Evolutionary conservation across 2,888 invertebrate species (phyloP).

Genomic region (Fragum whitleyi): DNA sequence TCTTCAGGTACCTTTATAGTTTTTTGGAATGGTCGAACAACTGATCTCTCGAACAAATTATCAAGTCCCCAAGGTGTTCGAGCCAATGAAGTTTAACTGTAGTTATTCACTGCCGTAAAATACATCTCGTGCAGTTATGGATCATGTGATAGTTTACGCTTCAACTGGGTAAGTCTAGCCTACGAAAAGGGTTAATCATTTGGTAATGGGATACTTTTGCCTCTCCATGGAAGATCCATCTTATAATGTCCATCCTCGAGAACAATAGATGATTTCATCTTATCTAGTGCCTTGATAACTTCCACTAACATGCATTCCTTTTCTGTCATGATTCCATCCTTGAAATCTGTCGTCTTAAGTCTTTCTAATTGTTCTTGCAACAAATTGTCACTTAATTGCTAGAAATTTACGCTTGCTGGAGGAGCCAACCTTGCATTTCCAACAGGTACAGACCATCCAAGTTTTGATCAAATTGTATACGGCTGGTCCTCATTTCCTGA

Average conservation of each 20-base stretch:
- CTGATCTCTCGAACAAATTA: no score
- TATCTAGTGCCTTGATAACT: conserved; percentile 14
- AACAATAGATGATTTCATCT: conserved; percentile 28
- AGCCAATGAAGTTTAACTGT: no score
- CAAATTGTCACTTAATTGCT: no score
- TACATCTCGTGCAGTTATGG: conserved; percentile 32
- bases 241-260: conserved; percentile 38
- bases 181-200: conserved; percentile 29
- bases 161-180: conserved; percentile 28
- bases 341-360: conserved; percentile 33
- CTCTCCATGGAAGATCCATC: no score
- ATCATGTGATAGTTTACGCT: conserved; percentile 37
- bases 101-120: conserved; percentile 27
- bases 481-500: conserved; percentile 21
- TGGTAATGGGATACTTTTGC: conserved; percentile 18
- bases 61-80: no score
- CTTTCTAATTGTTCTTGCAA: conserved; percentile 34
- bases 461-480: conserved; percentile 20
- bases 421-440: background rate
- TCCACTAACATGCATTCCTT: no score
- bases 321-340: no score
- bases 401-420: background rate
- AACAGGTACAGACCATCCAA: conserved; percentile 30
- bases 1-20: no score
- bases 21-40: no score